A percentile compares a stretch with the other conserved stretches of the same genome.
These are phyloP conservation scores for Steinernema khuongi DNA, from an alignment of 1,140 invertebrate species.

Conservation along the genomic window DNA sequence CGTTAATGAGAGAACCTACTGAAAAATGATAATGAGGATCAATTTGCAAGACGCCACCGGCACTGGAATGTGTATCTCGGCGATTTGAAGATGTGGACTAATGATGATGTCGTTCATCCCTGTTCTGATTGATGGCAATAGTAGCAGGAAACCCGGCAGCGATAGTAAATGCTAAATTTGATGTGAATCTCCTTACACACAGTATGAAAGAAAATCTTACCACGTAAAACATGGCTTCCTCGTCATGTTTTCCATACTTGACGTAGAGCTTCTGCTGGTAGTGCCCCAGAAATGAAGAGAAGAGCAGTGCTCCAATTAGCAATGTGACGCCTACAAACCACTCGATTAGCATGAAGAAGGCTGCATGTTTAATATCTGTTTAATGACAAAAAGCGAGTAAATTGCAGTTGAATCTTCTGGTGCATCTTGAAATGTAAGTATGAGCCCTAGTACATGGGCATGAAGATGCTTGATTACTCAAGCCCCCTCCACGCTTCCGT, in stretches of 20 bases:
- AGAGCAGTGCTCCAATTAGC: slow-evolving; percentile 76
- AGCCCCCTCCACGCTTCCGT: too few species aligned
- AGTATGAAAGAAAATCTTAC: slow-evolving; percentile 59
- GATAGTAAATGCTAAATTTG: slow-evolving; percentile 70
- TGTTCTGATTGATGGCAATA: slow-evolving; percentile 59
- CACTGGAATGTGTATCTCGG: background rate
- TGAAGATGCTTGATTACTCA: too few species aligned
- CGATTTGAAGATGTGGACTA: background rate
- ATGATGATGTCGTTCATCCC: slow-evolving; percentile 3
- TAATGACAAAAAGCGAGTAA: slow-evolving; percentile 15
- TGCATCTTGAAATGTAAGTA: too few species aligned
- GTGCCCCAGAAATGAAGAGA: slow-evolving; percentile 89
- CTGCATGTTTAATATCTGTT: too few species aligned
- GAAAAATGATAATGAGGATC: slow-evolving; percentile 33
- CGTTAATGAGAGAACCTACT: slow-evolving; percentile 35
- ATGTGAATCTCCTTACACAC: slow-evolving; percentile 38
- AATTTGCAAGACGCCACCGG: slow-evolving; percentile 24
- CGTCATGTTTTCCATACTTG: slow-evolving; percentile 81
- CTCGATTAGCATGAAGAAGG: too few species aligned
- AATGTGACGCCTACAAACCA: slow-evolving; percentile 68
- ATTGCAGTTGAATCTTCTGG: slow-evolving; percentile 19
- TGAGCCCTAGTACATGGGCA: too few species aligned
- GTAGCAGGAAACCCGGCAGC: slow-evolving; percentile 73
- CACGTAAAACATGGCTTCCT: slow-evolving; percentile 85
- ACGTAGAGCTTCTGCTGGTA: slow-evolving; percentile 83